phyloP scores from a whole-genome alignment of 2,113 vertebrate genomes.

The Indicator maculatus region DNA sequence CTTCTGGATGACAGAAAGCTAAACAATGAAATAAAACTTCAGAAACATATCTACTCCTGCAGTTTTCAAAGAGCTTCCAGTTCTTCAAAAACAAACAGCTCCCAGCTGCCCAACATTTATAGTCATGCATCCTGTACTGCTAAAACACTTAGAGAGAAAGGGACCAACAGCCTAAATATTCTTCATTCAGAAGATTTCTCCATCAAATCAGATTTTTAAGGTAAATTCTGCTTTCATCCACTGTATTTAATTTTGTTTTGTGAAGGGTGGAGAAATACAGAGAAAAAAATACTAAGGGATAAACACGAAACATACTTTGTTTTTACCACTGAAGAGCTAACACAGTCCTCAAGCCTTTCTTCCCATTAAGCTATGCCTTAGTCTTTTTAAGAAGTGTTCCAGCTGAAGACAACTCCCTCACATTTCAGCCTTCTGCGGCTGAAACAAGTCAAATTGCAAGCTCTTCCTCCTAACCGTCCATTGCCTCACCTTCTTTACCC shows the following conservation, averaged over 20 bases:
- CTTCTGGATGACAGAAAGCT: constrained; percentile 60
- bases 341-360: not conserved
- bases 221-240: constrained; percentile 2
- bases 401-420: not conserved
- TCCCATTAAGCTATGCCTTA: not conserved
- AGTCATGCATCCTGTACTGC: not conserved
- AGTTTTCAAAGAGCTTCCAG: constrained; percentile 61
- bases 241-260: constrained; percentile 5
- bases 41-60: constrained; percentile 63
- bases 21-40: constrained; percentile 68
- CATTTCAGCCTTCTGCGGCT: not conserved
- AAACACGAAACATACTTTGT: not conserved
- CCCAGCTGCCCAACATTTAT: constrained; percentile 45
- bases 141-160: not conserved
- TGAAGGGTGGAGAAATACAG: not conserved
- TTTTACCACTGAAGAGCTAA: not conserved
- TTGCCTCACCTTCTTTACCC: not conserved
- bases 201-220: constrained; percentile 13
- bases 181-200: not conserved
- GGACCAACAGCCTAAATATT: not conserved
- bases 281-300: not conserved
- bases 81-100: constrained; percentile 54
- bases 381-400: not conserved
- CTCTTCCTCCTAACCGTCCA: not conserved
- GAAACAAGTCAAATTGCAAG: not conserved